Base-by-base conservation (phyloP, 2,888 invertebrate species). In the Lydus trimaculatus region DNA sequence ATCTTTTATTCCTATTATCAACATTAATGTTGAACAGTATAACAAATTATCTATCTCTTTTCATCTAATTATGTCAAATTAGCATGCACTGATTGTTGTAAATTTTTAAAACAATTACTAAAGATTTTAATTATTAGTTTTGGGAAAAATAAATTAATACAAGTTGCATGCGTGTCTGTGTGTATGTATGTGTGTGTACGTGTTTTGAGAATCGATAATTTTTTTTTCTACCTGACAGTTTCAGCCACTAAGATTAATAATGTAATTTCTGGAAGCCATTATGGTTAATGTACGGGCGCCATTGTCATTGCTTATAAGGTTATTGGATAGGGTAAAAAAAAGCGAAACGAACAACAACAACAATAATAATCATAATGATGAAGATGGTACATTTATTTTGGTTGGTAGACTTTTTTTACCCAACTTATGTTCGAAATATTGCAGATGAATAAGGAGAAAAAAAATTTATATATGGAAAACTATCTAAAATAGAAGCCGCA, bases 231-330 rank as follows among this genome's bases (percentile, higher is more conserved):
- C 81, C 83, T 83, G 83, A 81, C 82, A 82, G 80, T 75, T 73
- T 74, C 73, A 77, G 70, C 77, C 82, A 82, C 82, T 79, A 81
- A 81, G 83, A 83, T 83, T 83, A 81, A 83, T 82, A 81, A 77
- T 74, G 82, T 79, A 81, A 83, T 83, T 83, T 82, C 81, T 83
- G 80, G 81, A 79, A 79, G 77, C 82, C 81, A 82, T 82, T 82
- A 82, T 79, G 69, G 70, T 73, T 76, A 80, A 81, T 79, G 81
- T 73, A 76, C 73, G 76, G 78, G 75, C 79, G 79, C 79, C 81
- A 81, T 82, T 81, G 81, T 80, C 80, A 78, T 75, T 80, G 78
- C 74, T 72, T 72, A 72, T 72, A 64, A 52, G 52, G 66, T 59
- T 59, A 59, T 36, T 39, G 56, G 62, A 36, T 39, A 11, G 39